phyloP scores from a whole-genome alignment of 2,113 vertebrate genomes.

The Saguinus midas region DNA sequence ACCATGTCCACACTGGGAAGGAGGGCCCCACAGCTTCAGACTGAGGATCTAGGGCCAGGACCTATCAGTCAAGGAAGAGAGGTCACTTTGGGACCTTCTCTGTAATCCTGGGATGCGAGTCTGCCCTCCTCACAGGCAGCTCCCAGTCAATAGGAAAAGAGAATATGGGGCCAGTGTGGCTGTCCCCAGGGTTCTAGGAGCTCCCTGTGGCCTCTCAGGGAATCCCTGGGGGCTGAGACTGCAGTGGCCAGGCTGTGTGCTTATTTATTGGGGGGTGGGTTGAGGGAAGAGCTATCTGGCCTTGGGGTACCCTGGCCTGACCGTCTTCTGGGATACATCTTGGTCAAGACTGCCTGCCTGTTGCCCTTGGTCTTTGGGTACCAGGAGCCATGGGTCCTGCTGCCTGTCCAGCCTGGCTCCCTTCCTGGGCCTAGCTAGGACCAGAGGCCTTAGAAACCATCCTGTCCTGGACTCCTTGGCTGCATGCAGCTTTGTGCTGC shows the following conservation, averaged over 20 bases:
- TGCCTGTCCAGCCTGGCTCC: background rate
- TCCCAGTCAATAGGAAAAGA: background rate
- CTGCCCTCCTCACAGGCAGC: background rate
- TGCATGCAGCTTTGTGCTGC: background rate
- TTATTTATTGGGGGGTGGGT: conserved; percentile 60
- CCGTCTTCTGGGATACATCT: background rate
- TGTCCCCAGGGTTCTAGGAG: background rate
- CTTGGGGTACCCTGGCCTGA: background rate
- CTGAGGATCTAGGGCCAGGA: background rate
- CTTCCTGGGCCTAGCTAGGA: background rate
- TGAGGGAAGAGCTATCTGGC: background rate
- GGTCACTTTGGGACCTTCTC: background rate
- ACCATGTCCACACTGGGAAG: background rate
- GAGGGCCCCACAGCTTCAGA: background rate
- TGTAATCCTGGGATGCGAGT: background rate
- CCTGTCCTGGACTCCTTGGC: background rate
- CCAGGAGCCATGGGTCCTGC: background rate
- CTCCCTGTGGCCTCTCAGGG: background rate
- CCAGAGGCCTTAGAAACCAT: conserved; percentile 41
- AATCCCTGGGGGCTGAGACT: background rate
- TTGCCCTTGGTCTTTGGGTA: background rate
- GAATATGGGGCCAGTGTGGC: background rate
- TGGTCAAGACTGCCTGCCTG: background rate
- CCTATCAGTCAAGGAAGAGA: background rate
- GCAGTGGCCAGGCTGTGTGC: background rate